Evolutionary conservation across 2,888 invertebrate species (phyloP), one percentile per base, ranked within the genome.

Genomic region (Acleris laterana): DNA sequence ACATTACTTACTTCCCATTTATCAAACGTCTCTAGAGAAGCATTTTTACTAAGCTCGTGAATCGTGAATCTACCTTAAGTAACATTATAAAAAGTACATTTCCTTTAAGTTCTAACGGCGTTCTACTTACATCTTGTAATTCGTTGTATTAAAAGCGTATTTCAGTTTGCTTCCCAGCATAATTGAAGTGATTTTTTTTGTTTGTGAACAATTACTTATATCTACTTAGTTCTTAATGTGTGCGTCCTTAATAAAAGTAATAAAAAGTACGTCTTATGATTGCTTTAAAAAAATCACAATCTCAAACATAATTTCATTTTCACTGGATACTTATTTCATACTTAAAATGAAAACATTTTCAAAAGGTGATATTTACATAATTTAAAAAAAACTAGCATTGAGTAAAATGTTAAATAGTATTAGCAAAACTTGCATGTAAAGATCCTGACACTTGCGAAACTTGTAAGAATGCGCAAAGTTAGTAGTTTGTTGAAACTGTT

Each of bases 141-240:
- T 49, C 49, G 49, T 49, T 49, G 49, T 49, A 49, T 9, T 17
- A 17, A 49, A 49, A 49, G 49, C 49, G 49, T 49, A 20, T 20
- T 19, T 49, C 46, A 5, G 49, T 20, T 49, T 20, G 11, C 20
- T 49, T 49, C 9, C 7, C 16, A 46, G 5, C 46, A 46, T 46
- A 38, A 46, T 16, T 17, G 17, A 9, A 46, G 17, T 46, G 49
- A 19, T 49, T 49, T 1, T 49, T 1, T 9, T 20, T 5, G 7
- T 20, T 49, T 19, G 49, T 19, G 19, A 49, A 1, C 9, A 20
- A 22, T 17, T 20, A 22, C 17, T 9, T 20, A n/a, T 46, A 9
- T 3, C 9, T 32, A 32, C 32, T 32, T 32, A 32, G 3, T 32
- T 32, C 9, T 32, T 32, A 17, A 17, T 16, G 16, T 2, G 46